Evolutionary conservation across 2,888 invertebrate species (phyloP).

Genomic region (Agrochola macilenta): DNA sequence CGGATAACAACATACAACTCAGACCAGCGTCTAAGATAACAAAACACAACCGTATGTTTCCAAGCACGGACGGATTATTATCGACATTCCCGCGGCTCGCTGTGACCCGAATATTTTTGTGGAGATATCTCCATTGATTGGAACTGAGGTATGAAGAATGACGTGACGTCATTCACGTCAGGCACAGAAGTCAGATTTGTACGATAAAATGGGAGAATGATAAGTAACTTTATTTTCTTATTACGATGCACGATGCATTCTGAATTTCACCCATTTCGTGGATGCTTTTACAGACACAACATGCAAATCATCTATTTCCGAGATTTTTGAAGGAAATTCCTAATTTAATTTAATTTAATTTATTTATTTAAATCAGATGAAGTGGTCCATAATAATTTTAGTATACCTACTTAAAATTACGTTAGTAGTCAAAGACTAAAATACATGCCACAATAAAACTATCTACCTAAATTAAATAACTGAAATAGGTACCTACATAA

Average conservation of each 20-base stretch:
- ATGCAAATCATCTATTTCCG: too few relatives aligned
- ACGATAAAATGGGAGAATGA: neutral
- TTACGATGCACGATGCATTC: too few relatives aligned
- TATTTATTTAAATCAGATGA: too few relatives aligned
- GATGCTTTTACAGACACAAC: neutral
- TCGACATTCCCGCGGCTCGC: slow-evolving; percentile 56
- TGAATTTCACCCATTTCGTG: neutral
- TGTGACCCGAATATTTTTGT: slow-evolving; percentile 69
- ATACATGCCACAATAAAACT: too few relatives aligned
- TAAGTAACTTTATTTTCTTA: neutral
- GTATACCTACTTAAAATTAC: too few relatives aligned
- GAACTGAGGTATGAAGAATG: slow-evolving; percentile 42
- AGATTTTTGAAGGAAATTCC: neutral
- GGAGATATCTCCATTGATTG: slow-evolving; percentile 65
- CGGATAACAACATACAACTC: neutral
- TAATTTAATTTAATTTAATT: neutral
- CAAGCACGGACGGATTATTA: slow-evolving; percentile 60
- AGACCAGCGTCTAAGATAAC: neutral
- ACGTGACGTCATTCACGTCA: slow-evolving; percentile 43
- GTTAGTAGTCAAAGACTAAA: too few relatives aligned
- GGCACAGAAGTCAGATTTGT: slow-evolving; percentile 23
- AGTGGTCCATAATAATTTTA: too few relatives aligned
- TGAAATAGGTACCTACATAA: too few relatives aligned
- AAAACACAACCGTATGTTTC: slow-evolving; percentile 58
- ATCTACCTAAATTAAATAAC: too few relatives aligned